Conservation (phyloP, 64 coral and sea anemone genomes). For the Stichodactyla mertensii region DNA sequence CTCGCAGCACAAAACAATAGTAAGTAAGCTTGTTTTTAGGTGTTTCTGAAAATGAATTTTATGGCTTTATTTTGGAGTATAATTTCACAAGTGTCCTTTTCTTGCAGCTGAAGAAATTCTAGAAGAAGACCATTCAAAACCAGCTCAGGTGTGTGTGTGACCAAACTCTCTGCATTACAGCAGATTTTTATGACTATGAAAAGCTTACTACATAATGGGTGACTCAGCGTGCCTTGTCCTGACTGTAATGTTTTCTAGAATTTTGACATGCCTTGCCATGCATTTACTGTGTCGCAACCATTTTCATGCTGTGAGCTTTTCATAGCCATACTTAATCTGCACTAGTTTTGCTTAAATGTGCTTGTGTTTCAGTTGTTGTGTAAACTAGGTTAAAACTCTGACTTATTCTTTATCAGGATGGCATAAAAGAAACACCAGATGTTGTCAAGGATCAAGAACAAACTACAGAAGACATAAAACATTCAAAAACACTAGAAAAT, state of each 20-base stretch:
- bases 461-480: neutral
- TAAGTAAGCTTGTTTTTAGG: neutral
- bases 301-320: too few relatives aligned
- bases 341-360: too few relatives aligned
- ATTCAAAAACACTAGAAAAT: neutral
- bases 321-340: too few relatives aligned
- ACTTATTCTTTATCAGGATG: neutral
- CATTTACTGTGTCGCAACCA: too few relatives aligned
- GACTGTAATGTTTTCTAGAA: too few relatives aligned
- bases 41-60: neutral
- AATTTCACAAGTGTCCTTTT: neutral
- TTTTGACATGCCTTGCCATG: too few relatives aligned
- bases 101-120: constrained; percentile 10
- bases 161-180: neutral
- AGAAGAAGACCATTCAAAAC: neutral
- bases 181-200: too few relatives aligned
- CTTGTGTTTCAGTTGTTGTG: too few relatives aligned
- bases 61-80: neutral
- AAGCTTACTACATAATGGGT: too few relatives aligned
- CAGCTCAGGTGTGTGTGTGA: neutral
- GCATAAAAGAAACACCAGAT: neutral
- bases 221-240: too few relatives aligned
- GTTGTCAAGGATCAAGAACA: neutral
- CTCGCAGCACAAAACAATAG: neutral
- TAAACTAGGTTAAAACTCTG: neutral